Base-by-base conservation (phyloP, 2,888 invertebrate species). In the Pseudococcus longispinus region DNA sequence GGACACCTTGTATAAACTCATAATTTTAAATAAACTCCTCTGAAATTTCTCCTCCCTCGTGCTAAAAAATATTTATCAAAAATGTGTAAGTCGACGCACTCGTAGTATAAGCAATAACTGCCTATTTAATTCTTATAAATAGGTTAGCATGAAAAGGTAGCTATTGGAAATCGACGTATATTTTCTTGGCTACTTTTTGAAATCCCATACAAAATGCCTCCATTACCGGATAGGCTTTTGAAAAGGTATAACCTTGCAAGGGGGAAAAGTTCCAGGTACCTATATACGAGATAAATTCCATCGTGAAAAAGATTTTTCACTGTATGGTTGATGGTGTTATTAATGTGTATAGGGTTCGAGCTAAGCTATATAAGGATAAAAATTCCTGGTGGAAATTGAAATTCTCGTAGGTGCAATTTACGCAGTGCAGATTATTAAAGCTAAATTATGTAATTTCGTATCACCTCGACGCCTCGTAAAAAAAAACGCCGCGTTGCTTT, bases 381-480 rank as follows among this genome's bases (percentile, higher is more conserved):
- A 80, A 80, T 80, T 80, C 42, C 77, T 42, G 4, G 32, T 6
- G 15, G 32, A 80, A 80, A 80, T 80, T 42, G 77, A 42, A 80
- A 80, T 80, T 80, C 77, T 32, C n/a, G 42, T 32, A 42, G 29
- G 77, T 80, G 29, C 42, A 20, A 37, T 80, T 80, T 42, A 42
- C 42, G 32, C 29, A 18, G 18, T 70, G 20, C 42, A 80, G 42
- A 80, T 80, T 80, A 80, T 80, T 32, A 42, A 80, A 80, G 42
- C 37, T 80, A 80, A 80, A 80, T 80, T 80, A 42, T 23, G 42
- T 80, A 80, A 80, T 80, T 80, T 80, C 77, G 32, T 80, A 20
- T 42, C 37, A 42, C n/a, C 77, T 42, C n/a, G 77, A 20, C 37
- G 23, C n/a, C 77, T 42, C n/a, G 77, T 80, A 42, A 70, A 29